Percentiles rank a stretch among this genome's conserved stretches.
Conservation (phyloP, 2,888 invertebrate genomes). For the Zygogramma bicolorata region DNA sequence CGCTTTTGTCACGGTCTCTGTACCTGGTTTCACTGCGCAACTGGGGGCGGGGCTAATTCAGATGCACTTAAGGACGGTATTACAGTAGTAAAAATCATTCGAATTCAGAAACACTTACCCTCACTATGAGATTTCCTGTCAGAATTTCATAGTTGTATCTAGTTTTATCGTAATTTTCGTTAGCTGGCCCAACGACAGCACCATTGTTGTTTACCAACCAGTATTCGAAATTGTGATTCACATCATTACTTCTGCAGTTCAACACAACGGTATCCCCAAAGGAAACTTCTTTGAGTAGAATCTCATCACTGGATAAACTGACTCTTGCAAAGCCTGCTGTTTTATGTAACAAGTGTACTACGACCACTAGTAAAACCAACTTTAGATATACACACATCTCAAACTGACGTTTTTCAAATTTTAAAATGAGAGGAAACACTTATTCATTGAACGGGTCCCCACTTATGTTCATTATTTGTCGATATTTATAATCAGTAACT, state of each 20-base stretch:
- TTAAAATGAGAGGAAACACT: no score
- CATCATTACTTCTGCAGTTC: conserved; percentile 75
- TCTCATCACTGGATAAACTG: not conserved
- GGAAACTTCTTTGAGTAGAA: conserved; percentile 66
- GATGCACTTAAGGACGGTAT: no score
- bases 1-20: no score
- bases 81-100: no score
- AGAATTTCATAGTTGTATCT: conserved; percentile 79
- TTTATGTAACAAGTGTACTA: not conserved
- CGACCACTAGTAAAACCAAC: not conserved
- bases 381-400: not conserved
- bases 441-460: no score
- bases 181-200: conserved; percentile 74
- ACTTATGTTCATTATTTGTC: no score
- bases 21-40: no score
- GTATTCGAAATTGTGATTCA: conserved; percentile 75
- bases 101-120: conserved; percentile 66
- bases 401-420: no score
- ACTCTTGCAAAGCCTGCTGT: not conserved
- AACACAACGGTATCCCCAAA: conserved; percentile 73
- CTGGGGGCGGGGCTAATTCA: no score
- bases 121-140: conserved; percentile 75
- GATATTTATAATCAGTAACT: no score
- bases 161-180: conserved; percentile 69
- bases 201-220: conserved; percentile 73